Evolutionary conservation across 2,113 vertebrate species (phyloP).

Genomic region (Neodon shergylaensis): DNA sequence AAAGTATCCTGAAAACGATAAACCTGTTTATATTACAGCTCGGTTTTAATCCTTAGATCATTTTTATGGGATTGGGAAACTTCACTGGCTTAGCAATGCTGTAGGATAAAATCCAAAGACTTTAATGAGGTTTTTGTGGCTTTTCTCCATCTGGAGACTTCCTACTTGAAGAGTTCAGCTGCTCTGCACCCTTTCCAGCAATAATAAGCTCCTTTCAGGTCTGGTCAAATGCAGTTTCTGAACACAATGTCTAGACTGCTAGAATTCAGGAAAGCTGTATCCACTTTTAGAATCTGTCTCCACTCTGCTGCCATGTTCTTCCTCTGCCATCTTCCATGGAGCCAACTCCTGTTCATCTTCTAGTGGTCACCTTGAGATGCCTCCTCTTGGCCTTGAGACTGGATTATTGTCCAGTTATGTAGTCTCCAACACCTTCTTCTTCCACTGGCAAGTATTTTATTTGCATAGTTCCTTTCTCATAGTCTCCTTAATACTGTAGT

Average conservation of each 20-base stretch:
- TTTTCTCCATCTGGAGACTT: constrained; percentile 45
- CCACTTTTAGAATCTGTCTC: neutral
- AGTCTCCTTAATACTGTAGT: neutral
- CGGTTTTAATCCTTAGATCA: constrained; percentile 64
- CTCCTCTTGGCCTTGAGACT: neutral
- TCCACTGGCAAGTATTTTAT: neutral
- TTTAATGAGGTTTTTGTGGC: constrained; percentile 59
- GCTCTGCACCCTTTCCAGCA: constrained; percentile 55
- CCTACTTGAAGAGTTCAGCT: neutral
- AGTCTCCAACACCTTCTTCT: neutral
- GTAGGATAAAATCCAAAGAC: constrained; percentile 70
- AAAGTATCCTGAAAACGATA: constrained; percentile 47
- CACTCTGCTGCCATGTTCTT: fast-evolving
- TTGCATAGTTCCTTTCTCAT: constrained; percentile 15
- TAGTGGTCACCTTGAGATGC: neutral
- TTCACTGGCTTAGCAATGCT: constrained; percentile 58
- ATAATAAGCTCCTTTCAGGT: constrained; percentile 61
- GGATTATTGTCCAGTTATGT: neutral
- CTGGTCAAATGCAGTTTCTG: constrained; percentile 41
- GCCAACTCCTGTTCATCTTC: neutral
- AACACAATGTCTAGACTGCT: constrained; percentile 49
- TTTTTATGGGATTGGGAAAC: constrained; percentile 61
- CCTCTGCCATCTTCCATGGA: neutral
- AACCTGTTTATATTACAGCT: constrained; percentile 55
- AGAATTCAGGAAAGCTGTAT: neutral